Base-by-base conservation (phyloP, 2,888 invertebrate species). In the Andrena marginata region DNA sequence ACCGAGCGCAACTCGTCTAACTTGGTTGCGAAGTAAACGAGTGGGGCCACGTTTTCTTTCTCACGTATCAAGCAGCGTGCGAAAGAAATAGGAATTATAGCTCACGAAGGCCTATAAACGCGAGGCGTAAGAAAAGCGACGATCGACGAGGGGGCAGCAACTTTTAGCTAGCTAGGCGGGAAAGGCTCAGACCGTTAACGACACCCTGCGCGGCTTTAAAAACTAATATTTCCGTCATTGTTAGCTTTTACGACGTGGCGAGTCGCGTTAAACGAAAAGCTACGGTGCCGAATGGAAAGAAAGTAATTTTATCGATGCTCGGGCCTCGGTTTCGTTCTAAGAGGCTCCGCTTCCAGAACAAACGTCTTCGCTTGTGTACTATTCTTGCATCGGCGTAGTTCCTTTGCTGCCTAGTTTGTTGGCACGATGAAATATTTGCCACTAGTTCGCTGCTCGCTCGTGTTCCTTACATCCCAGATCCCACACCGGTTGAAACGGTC, bases 141-240 rank as follows among this genome's bases (percentile, higher is more conserved):
- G 87, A 80, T 82, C 82, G 68, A 67, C 86, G 69, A 71, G 86
- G 85, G 85, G 86, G 48, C 42, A 85, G 77, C 80, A 86, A 84
- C 79, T 87, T 82, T 77, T 72, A 71, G 76, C 75, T 62, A 60
- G 70, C 75, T 63, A 76, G 65, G 72, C 68, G 78, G 72, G 81
- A 65, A 77, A 80, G 77, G 74, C 63, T 60, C 48, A 69, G 86
- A 67, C 85, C 85, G 90, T 91, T 92, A 92, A 91, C 89, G 90
- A 88, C 92, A 92, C 91, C 92, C 90, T 85, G 89, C 81, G 89
- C 92, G 91, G 87, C 92, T 92, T 92, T 92, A 93, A 92, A 91
- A 92, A 92, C 89, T 92, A 91, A 93, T 92, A 93, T 92, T 93
- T 93, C 90, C 91, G 90, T 93, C 92, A 93, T 93, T 92, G 92